Conservation (phyloP, 2,888 invertebrate species). For the Disparrhopalites patrizii region DNA sequence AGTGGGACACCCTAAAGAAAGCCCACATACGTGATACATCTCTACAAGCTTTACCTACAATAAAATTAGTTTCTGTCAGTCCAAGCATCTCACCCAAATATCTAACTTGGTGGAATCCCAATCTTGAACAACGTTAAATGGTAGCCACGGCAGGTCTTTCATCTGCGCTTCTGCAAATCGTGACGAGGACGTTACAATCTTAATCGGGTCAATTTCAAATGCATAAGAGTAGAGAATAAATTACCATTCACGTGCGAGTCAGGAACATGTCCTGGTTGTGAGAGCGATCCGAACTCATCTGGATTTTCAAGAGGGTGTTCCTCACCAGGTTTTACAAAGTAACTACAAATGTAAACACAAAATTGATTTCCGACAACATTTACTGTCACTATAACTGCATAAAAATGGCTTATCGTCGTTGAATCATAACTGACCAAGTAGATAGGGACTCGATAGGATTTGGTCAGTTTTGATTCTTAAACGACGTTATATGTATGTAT, state of each 20-base stretch:
- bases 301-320: constrained; percentile 28
- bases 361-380: neutral
- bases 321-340: constrained; percentile 33
- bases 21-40: neutral
- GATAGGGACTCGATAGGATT: too few species aligned
- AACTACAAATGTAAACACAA: constrained; percentile 5
- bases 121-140: constrained; percentile 11
- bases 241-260: constrained; percentile 32
- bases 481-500: neutral
- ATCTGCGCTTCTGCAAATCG: constrained; percentile 18
- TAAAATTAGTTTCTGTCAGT: constrained; percentile 2
- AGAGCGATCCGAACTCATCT: constrained; percentile 15
- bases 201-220: neutral
- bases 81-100: constrained; percentile 34
- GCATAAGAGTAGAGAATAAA: too few species aligned
- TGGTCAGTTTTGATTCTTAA: neutral
- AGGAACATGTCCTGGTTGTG: constrained; percentile 13
- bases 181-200: neutral
- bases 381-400: neutral
- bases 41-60: neutral
- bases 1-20: constrained; percentile 32
- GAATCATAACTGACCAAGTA: too few species aligned
- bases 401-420: neutral
- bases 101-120: constrained; percentile 32
- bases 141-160: constrained; percentile 13